phyloP scores from a whole-genome alignment of 2,888 invertebrate species.

The Rhamphomyia laevipes region DNA sequence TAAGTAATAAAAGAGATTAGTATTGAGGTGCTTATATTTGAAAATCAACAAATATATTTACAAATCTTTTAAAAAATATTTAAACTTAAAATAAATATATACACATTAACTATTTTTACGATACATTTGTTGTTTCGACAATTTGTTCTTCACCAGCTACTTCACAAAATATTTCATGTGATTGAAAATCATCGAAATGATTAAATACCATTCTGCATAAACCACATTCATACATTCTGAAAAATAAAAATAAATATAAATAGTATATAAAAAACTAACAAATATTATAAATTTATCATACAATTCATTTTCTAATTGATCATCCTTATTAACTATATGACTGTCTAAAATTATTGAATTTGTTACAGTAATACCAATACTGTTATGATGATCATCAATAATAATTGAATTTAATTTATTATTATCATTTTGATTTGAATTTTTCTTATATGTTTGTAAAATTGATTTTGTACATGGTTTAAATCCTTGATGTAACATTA shows the following conservation, averaged over 20 bases:
- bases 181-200: constrained; percentile 32
- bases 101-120: no score
- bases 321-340: not conserved
- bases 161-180: constrained; percentile 28
- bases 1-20: no score
- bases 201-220: constrained; percentile 31
- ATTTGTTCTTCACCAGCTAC: no score
- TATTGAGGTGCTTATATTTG: no score
- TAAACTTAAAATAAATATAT: no score
- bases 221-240: constrained; percentile 31
- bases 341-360: not conserved
- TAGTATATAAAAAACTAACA: no score
- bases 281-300: no score
- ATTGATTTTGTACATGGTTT: constrained; percentile 34
- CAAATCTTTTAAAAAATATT: no score
- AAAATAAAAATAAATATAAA: constrained; percentile 8
- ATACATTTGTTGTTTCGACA: no score
- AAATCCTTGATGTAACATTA: constrained; percentile 34
- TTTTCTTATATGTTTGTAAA: constrained; percentile 29
- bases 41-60: no score
- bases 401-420: not conserved
- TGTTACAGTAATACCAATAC: not conserved
- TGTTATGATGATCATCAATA: not conserved
- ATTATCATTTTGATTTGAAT: constrained; percentile 10
- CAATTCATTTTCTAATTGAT: not conserved